Evolutionary conservation across 2,113 vertebrate species (phyloP).

Genomic region (Sinocyclocheilus anshuiensis): DNA sequence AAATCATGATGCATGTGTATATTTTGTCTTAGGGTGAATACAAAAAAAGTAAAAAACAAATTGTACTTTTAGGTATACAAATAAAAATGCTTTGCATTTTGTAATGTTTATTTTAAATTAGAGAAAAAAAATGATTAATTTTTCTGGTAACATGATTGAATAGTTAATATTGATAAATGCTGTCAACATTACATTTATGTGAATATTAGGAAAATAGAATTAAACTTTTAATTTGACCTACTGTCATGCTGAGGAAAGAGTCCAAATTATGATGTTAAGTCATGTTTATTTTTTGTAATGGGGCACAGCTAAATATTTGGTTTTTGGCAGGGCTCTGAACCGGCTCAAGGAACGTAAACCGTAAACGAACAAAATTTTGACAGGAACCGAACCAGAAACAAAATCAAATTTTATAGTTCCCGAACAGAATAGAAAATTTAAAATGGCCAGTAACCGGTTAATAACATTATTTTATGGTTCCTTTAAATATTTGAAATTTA

Average conservation of each 20-base stretch:
- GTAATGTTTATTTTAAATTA: not conserved
- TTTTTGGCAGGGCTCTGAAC: not conserved
- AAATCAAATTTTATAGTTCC: too few relatives aligned
- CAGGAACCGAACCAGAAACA: too few relatives aligned
- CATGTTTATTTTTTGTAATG: too few relatives aligned
- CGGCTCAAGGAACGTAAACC: too few relatives aligned
- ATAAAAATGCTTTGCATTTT: too few relatives aligned
- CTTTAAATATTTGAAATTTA: too few relatives aligned
- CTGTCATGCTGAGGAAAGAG: not conserved
- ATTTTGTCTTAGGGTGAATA: not conserved
- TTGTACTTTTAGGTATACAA: not conserved
- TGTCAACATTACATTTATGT: not conserved
- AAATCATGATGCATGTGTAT: not conserved
- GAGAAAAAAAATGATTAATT: not conserved
- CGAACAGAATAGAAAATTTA: too few relatives aligned
- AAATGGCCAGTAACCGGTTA: too few relatives aligned
- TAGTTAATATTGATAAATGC: not conserved
- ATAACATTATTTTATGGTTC: too few relatives aligned
- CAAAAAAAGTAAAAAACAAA: not conserved
- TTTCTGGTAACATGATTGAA: not conserved
- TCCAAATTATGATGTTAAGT: not conserved
- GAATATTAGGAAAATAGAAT: not conserved
- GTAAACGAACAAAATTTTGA: too few relatives aligned
- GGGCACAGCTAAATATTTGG: not conserved
- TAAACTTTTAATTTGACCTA: not conserved